Percentiles rank a stretch among this genome's conserved stretches.
Evolutionary conservation across 2,113 vertebrate genomes (phyloP).

Genomic region (Toxotes chatareus): DNA sequence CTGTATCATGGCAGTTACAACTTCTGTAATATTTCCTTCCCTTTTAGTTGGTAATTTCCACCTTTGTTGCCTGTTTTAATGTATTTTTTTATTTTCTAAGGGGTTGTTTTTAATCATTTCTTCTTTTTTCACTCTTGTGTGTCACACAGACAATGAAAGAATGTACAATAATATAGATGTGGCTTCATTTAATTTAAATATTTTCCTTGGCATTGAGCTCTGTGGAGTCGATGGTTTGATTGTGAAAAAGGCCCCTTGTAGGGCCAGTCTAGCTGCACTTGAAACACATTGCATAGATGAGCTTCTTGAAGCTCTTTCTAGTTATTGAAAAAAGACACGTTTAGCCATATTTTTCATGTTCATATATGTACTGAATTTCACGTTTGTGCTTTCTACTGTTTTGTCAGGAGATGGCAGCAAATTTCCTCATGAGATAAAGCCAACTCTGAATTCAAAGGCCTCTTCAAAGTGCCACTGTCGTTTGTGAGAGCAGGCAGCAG

Average conservation of each 20-base stretch:
- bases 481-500: background rate
- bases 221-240: constrained; percentile 3
- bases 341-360: background rate
- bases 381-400: constrained; percentile 14
- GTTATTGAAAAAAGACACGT: constrained; percentile 59
- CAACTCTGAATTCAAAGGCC: background rate
- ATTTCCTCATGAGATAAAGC: background rate
- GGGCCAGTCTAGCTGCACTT: constrained; percentile 46
- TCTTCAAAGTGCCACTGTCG: background rate
- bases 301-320: constrained; percentile 46
- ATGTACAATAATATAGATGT: constrained; percentile 38
- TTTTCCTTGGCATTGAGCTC: constrained; percentile 1
- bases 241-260: constrained; percentile 26
- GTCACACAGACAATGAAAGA: constrained; percentile 33
- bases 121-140: constrained; percentile 16
- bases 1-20: constrained; percentile 20
- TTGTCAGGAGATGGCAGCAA: constrained; percentile 73
- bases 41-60: constrained; percentile 14
- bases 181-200: background rate
- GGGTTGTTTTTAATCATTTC: constrained; percentile 32
- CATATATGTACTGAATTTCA: background rate
- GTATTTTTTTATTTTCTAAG: constrained; percentile 38
- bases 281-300: constrained; percentile 38
- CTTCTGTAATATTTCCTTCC: constrained; percentile 18
- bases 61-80: constrained; percentile 46